Evolutionary conservation across 2,888 invertebrate species (phyloP).

Genomic region (Oscheius sp.): DNA sequence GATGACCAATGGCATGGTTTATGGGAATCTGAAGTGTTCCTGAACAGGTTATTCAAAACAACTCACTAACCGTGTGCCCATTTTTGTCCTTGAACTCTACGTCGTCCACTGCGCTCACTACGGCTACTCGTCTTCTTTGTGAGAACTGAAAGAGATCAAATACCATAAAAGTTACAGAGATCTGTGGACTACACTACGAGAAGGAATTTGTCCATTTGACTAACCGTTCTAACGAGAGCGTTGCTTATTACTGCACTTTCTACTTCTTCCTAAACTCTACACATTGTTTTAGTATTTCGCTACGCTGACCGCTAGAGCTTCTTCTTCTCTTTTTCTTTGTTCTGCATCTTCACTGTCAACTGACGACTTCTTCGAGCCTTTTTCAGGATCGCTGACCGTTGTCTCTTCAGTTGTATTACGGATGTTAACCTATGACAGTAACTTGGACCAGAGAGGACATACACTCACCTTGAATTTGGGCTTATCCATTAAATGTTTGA

Average conservation of each 20-base stretch:
- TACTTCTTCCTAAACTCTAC: slow-evolving; percentile 60
- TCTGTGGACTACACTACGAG: not conserved
- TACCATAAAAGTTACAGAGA: not conserved
- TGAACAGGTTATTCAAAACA: not conserved
- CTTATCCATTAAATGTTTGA: slow-evolving; percentile 53
- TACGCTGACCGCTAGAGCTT: slow-evolving; percentile 43
- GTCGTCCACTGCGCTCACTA: slow-evolving; percentile 61
- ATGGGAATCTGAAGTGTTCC: not conserved
- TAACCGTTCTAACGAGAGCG: slow-evolving; percentile 64
- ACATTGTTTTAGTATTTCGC: too few species aligned
- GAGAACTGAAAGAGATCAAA: slow-evolving; percentile 59
- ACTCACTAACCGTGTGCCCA: slow-evolving; percentile 28
- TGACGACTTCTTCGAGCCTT: not conserved
- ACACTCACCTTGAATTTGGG: slow-evolving; percentile 37
- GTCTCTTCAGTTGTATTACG: slow-evolving; percentile 36
- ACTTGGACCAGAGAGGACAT: not conserved
- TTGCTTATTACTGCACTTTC: slow-evolving; percentile 66
- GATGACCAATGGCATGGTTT: slow-evolving; percentile 31
- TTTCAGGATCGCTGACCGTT: slow-evolving; percentile 17
- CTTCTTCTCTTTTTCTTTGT: slow-evolving; percentile 46
- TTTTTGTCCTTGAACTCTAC: slow-evolving; percentile 49
- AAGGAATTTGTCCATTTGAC: slow-evolving; percentile 21
- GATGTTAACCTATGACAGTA: slow-evolving; percentile 14
- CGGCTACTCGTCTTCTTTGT: slow-evolving; percentile 60
- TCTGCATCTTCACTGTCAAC: not conserved